Evolutionary conservation across 2,888 invertebrate genomes (phyloP).

Genomic region (Pseudococcus jackbeardsleyi): DNA sequence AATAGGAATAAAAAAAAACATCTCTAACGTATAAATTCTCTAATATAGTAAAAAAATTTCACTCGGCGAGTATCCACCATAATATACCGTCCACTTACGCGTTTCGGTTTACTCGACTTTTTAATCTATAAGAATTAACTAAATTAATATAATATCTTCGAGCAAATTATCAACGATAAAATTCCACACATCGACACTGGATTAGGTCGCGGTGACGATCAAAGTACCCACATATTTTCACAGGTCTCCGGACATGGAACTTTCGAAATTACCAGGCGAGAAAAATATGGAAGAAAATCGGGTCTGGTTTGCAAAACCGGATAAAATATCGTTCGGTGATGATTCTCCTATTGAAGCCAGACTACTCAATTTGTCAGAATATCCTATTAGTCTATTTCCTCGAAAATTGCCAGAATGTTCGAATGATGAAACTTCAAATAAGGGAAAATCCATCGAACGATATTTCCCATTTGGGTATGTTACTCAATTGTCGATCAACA

Average conservation of each 20-base stretch:
- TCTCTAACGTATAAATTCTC: slow-evolving; percentile 23
- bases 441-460: neutral
- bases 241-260: neutral
- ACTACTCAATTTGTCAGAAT: neutral
- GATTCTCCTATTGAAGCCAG: neutral
- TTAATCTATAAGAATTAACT: slow-evolving; percentile 48
- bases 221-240: slow-evolving; percentile 5
- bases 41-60: slow-evolving; percentile 15
- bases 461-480: neutral
- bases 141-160: slow-evolving; percentile 41
- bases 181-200: slow-evolving; percentile 30
- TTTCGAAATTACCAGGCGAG: neutral
- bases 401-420: neutral
- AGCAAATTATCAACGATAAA: slow-evolving; percentile 53
- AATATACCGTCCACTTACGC: slow-evolving; percentile 3
- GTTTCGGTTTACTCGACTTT: slow-evolving; percentile 36
- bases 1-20: neutral
- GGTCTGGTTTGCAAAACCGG: neutral
- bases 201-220: slow-evolving; percentile 28
- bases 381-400: neutral
- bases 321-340: slow-evolving; percentile 3
- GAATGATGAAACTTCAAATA: neutral
- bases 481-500: neutral
- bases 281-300: neutral
- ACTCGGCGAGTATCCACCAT: slow-evolving; percentile 28